Percentiles rank a stretch among this genome's conserved stretches.
phyloP scores from a whole-genome alignment of 92 coral and sea anemone species.

The Actinostola sp. region DNA sequence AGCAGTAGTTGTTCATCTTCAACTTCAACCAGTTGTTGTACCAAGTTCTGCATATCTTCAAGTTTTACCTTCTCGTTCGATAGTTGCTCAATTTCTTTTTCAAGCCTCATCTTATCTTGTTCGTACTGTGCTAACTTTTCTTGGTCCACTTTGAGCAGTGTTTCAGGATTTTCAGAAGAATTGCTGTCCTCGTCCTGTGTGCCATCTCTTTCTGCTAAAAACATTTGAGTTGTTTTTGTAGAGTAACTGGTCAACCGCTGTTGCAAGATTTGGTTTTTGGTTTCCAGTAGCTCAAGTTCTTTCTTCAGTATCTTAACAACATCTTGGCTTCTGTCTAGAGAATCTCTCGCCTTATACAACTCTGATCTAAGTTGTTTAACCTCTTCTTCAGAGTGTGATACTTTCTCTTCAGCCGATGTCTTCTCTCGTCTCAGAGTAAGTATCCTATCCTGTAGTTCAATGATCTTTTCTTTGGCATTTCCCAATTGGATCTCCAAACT shows the following conservation, averaged over 20 bases:
- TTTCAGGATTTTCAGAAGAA: neutral
- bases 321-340: slow-evolving; percentile 39
- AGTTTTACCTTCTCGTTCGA: slow-evolving; percentile 69
- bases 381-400: slow-evolving; percentile 44
- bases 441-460: slow-evolving; percentile 77
- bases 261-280: slow-evolving; percentile 15
- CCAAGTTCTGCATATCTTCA: slow-evolving; percentile 71
- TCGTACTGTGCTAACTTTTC: slow-evolving; percentile 17
- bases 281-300: slow-evolving; percentile 17
- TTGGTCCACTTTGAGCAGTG: neutral
- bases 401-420: slow-evolving; percentile 44
- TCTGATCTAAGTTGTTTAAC: slow-evolving; percentile 34
- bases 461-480: slow-evolving; percentile 75
- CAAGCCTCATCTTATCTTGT: slow-evolving; percentile 68
- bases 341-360: slow-evolving; percentile 35
- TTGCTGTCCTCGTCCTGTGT: neutral
- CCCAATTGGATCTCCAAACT: slow-evolving; percentile 81
- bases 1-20: slow-evolving; percentile 73
- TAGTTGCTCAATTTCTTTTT: slow-evolving; percentile 65
- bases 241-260: slow-evolving; percentile 25
- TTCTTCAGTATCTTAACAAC: slow-evolving; percentile 29
- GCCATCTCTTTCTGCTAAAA: neutral
- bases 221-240: slow-evolving; percentile 3
- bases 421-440: slow-evolving; percentile 74
- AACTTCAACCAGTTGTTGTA: slow-evolving; percentile 72